Conservation (phyloP, 2,797 vertebrate genomes). For the Coilia nasus region DNA sequence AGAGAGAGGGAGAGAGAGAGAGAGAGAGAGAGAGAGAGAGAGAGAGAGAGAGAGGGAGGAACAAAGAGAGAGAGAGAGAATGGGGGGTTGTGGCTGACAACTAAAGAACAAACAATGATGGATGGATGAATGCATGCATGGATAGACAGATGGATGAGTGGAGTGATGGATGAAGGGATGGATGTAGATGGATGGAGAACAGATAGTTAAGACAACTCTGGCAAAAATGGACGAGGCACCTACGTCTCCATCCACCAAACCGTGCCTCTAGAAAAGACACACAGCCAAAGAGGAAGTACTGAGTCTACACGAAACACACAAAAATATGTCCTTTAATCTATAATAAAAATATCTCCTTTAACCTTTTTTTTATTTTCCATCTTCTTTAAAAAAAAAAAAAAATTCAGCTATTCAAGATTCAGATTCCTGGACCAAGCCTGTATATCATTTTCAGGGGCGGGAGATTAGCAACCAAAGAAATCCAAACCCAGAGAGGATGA, state of each 20-base stretch:
- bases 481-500: not conserved
- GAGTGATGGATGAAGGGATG: too few species aligned
- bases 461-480: not conserved
- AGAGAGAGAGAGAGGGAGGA: not conserved
- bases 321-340: too few species aligned
- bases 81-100: not conserved
- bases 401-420: not conserved
- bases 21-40: not conserved
- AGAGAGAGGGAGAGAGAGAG: not conserved
- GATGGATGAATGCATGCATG: not conserved
- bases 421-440: not conserved
- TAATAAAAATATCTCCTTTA: too few species aligned
- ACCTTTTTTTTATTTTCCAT: not conserved
- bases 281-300: too few species aligned
- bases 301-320: too few species aligned
- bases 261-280: too few species aligned
- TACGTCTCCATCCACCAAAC: too few species aligned
- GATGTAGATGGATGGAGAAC: too few species aligned
- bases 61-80: not conserved
- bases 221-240: too few species aligned
- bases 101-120: not conserved
- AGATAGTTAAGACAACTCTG: too few species aligned
- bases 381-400: too few species aligned
- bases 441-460: not conserved
- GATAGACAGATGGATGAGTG: slow-evolving; percentile 5